Conservation (phyloP, 2,797 vertebrate species). For the Argentina silus region DNA sequence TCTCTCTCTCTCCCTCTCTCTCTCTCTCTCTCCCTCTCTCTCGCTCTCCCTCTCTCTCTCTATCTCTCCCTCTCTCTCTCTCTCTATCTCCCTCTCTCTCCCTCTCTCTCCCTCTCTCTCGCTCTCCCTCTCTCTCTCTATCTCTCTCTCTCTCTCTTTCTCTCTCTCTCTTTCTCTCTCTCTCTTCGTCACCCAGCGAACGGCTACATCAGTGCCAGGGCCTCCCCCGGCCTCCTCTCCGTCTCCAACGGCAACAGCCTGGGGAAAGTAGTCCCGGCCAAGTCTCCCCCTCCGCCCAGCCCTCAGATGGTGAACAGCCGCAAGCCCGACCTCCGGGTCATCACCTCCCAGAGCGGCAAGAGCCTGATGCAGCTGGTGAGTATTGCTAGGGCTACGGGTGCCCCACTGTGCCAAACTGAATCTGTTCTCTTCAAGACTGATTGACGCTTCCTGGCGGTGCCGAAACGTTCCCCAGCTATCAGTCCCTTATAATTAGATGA, state of each 20-base stretch:
- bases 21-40: not conserved
- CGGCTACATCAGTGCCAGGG: slow-evolving; percentile 93
- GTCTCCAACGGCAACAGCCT: slow-evolving; percentile 94
- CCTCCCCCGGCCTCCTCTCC: slow-evolving; percentile 92
- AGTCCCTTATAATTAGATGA: not conserved
- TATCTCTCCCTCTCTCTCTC: not conserved
- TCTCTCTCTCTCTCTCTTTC: not conserved
- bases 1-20: not conserved
- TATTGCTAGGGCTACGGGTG: slow-evolving; percentile 21
- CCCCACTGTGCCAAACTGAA: slow-evolving; percentile 17
- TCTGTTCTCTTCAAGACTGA: not conserved
- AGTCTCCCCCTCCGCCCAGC: slow-evolving; percentile 84
- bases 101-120: not conserved
- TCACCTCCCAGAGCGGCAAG: slow-evolving; percentile 94
- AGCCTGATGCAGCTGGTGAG: slow-evolving; percentile 97
- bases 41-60: not conserved
- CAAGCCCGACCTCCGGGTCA: slow-evolving; percentile 95
- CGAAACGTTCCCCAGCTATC: not conserved
- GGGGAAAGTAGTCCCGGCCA: slow-evolving; percentile 89
- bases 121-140: not conserved
- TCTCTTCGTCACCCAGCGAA: slow-evolving; percentile 77
- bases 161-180: not conserved
- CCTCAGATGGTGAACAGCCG: slow-evolving; percentile 86
- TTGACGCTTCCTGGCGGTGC: not conserved
- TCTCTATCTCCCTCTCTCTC: not conserved